Conservation (phyloP, 2,888 invertebrate species). For the Pollenia amentaria region DNA sequence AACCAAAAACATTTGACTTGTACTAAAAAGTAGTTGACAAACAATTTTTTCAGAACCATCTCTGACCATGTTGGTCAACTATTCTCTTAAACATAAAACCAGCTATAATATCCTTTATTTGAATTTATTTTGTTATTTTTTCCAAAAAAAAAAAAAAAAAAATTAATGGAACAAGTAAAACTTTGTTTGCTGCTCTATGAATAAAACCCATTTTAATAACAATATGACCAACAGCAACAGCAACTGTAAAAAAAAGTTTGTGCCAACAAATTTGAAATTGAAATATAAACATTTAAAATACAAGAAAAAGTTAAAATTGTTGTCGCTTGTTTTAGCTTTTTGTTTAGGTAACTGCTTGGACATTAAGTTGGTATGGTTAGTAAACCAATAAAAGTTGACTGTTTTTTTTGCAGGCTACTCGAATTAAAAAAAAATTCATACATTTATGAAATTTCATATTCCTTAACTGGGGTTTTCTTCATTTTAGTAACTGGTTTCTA, state of each 20-base stretch:
- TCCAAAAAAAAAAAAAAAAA: background rate
- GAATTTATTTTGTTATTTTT: background rate
- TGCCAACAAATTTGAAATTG: slow-evolving; percentile 51
- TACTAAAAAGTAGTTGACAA: slow-evolving; percentile 38
- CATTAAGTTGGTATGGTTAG: slow-evolving; percentile 1
- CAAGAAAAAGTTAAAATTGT: slow-evolving; percentile 33
- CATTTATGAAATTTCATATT: slow-evolving; percentile 2
- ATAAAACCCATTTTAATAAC: slow-evolving; percentile 28
- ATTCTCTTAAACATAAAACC: background rate
- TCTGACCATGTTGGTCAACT: slow-evolving; percentile 22
- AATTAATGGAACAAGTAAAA: slow-evolving; percentile 17
- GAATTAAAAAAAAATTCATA: background rate
- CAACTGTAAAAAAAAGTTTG: slow-evolving; percentile 44
- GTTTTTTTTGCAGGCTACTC: background rate
- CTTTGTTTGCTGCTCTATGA: slow-evolving; percentile 5
- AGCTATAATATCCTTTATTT: background rate
- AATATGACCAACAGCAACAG: slow-evolving; percentile 19
- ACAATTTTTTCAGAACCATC: slow-evolving; percentile 23
- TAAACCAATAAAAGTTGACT: slow-evolving; percentile 36
- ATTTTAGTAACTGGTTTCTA: background rate
- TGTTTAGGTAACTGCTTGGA: slow-evolving; percentile 36
- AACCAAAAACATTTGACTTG: slow-evolving; percentile 2
- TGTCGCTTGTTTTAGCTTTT: background rate
- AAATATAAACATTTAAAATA: slow-evolving; percentile 60
- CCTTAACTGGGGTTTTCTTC: background rate